A percentile compares a stretch with the other conserved stretches of the same genome.
These are phyloP conservation scores for Empis livida DNA, from an alignment of 2,888 invertebrate genomes.

Conservation along the genomic window DNA sequence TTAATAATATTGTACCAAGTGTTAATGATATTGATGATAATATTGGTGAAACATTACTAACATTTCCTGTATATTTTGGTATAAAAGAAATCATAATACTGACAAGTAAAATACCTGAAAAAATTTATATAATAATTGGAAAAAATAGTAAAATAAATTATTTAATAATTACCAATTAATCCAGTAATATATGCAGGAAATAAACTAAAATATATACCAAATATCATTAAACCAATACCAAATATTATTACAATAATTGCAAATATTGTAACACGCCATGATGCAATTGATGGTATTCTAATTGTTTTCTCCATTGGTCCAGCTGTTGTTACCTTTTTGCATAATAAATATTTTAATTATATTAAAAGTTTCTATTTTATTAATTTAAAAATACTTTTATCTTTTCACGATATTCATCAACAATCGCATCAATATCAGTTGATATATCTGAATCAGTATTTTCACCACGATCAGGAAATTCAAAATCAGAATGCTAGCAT, in stretches of 20 bases:
- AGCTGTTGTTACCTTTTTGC: constrained; percentile 35
- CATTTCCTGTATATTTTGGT: constrained; percentile 32
- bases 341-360: too few species aligned
- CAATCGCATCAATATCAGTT: constrained; percentile 65
- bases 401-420: constrained; percentile 61
- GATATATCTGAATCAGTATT: constrained; percentile 57
- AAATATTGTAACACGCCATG: constrained; percentile 33
- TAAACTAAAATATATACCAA: constrained; percentile 24
- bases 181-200: constrained; percentile 27
- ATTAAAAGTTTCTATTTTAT: not conserved
- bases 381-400: constrained; percentile 42
- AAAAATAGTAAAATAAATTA: not conserved
- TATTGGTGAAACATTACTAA: constrained; percentile 28
- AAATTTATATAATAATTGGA: not conserved
- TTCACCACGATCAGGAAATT: constrained; percentile 22
- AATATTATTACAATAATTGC: constrained; percentile 25
- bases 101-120: constrained; percentile 25
- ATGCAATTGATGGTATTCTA: constrained; percentile 30
- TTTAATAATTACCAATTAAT: constrained; percentile 19
- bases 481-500: not conserved
- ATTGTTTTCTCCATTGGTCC: constrained; percentile 32
- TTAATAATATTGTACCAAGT: constrained; percentile 24
- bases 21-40: constrained; percentile 25
- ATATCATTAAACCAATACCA: constrained; percentile 25
- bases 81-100: constrained; percentile 32